These are phyloP conservation scores for Paratrypauchen microcephalus DNA, from an alignment of 2,797 vertebrate genomes.

Conservation along the genomic window DNA sequence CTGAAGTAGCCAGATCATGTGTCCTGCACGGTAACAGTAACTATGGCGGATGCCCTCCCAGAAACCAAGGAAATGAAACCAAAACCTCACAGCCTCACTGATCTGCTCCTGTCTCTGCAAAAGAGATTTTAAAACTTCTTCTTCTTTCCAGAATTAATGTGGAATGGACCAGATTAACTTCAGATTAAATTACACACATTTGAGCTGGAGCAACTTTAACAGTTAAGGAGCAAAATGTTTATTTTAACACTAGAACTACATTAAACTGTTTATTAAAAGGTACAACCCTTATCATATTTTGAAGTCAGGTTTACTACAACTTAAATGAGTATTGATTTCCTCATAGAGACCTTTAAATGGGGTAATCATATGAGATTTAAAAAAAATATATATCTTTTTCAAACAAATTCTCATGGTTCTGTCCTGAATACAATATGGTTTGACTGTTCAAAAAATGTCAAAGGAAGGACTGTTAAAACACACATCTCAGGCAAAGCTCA, in stretches of 20 bases:
- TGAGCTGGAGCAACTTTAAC: background rate
- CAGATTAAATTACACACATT: background rate
- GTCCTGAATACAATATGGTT: too few relatives aligned
- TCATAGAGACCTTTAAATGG: background rate
- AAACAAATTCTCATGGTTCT: background rate
- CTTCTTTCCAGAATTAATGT: background rate
- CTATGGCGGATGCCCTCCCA: background rate
- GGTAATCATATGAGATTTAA: background rate
- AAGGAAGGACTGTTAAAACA: background rate
- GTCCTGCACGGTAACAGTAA: constrained; percentile 4
- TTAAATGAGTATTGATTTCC: too few relatives aligned
- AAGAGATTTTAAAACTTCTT: background rate
- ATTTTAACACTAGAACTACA: background rate
- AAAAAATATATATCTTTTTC: background rate
- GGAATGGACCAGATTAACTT: background rate
- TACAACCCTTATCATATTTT: background rate
- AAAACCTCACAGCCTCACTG: background rate
- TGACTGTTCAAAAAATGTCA: too few relatives aligned
- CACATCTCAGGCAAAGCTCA: background rate
- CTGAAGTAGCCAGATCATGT: background rate
- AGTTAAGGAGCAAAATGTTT: background rate
- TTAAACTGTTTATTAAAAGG: background rate
- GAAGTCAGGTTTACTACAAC: background rate
- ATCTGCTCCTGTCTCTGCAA: background rate
- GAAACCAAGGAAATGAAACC: background rate